A percentile compares a stretch with the other conserved stretches of the same genome.
Evolutionary conservation across 2,113 vertebrate genomes (phyloP).

Genomic region (Hippocampus barbouri): DNA sequence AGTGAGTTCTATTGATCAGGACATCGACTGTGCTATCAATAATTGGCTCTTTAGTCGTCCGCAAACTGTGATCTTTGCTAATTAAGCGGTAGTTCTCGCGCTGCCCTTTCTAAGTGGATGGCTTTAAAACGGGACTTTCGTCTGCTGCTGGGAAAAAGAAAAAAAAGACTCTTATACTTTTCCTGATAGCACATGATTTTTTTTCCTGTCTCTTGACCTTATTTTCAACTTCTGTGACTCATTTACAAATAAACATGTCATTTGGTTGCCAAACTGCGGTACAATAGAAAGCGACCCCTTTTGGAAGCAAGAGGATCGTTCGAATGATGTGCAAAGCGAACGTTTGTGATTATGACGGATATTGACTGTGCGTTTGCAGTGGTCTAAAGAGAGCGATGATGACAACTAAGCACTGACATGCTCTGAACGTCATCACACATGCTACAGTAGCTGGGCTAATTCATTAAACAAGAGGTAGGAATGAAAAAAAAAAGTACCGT

Average conservation of each 20-base stretch:
- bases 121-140: neutral
- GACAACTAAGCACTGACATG: conserved; percentile 51
- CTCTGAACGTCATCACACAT: conserved; percentile 11
- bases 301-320: no score
- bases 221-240: neutral
- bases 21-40: conserved; percentile 63
- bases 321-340: no score
- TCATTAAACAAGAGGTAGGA: conserved; percentile 44
- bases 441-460: conserved; percentile 18
- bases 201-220: neutral
- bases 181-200: neutral
- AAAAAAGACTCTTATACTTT: neutral
- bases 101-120: conserved; percentile 25
- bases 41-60: conserved; percentile 65
- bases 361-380: neutral
- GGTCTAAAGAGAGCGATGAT: conserved; percentile 55
- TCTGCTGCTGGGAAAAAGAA: neutral
- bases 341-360: no score
- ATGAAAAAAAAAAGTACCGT: conserved; percentile 2
- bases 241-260: no score
- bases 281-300: conserved; percentile 4
- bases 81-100: conserved; percentile 62
- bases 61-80: conserved; percentile 58
- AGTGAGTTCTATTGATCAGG: conserved; percentile 57
- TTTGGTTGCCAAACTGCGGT: neutral